A percentile compares a stretch with the other conserved stretches of the same genome.
These are phyloP conservation scores for Mormoops blainvillei DNA, from an alignment of 2,113 vertebrate genomes.

Conservation along the genomic window DNA sequence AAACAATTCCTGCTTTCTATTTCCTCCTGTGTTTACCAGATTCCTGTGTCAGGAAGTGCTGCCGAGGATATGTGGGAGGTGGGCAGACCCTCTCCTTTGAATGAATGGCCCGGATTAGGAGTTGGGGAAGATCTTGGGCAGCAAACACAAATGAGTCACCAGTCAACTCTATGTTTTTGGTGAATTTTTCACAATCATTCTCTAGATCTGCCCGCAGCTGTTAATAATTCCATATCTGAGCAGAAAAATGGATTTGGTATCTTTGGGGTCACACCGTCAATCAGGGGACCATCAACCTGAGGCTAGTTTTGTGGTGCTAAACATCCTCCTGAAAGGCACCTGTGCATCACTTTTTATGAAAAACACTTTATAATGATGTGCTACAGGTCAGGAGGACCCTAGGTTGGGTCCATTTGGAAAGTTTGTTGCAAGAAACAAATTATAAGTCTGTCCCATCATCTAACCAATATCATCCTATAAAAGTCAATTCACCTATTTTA, in stretches of 20 bases:
- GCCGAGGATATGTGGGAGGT: not conserved
- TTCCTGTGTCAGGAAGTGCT: constrained; percentile 8
- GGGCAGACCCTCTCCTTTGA: not conserved
- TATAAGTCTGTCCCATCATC: not conserved
- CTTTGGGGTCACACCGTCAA: not conserved
- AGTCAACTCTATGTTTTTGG: not conserved
- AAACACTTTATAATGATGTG: not conserved
- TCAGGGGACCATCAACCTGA: not conserved
- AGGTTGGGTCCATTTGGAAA: not conserved
- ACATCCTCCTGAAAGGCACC: not conserved
- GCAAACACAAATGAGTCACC: not conserved
- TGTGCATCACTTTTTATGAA: not conserved
- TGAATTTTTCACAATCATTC: not conserved
- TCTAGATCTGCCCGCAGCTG: not conserved
- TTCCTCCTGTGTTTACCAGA: not conserved
- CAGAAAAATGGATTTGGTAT: not conserved
- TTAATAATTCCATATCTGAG: not conserved
- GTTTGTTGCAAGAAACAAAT: not conserved
- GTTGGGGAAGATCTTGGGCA: not conserved
- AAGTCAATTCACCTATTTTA: not conserved
- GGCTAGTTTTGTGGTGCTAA: not conserved
- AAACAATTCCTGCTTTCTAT: not conserved
- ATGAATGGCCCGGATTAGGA: not conserved
- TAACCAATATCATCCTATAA: not conserved
- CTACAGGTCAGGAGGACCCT: not conserved